Evolutionary conservation across 1,140 invertebrate species (phyloP), one percentile per base, ranked within the genome.

Genomic region (Hypsibius dujardini): DNA sequence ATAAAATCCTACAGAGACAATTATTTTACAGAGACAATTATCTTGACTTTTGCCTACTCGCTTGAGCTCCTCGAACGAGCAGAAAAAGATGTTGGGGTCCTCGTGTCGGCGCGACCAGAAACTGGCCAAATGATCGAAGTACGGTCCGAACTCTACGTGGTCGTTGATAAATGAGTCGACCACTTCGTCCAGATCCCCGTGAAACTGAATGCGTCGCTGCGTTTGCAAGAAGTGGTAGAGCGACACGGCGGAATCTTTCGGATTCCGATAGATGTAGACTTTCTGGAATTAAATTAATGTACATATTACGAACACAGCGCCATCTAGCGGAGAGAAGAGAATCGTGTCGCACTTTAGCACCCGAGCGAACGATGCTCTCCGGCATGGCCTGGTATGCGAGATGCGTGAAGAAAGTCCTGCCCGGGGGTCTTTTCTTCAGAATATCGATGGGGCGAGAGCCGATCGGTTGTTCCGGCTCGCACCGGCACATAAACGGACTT

Each of bases 31-130:
- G 50, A 56, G 7, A 56, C 50, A 56, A 56, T n/a, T 7, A 7
- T 56, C 7, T n/a, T 7, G 50, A 7, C 7, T 56, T 42, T 3
- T 42, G 7, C 62, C 3, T 7, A 67, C 62, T 42, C 42, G 7
- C 45, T 67, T 67, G 12, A 67, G 62, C 45, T 67, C 7, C 42
- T 67, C 62, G 42, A 67, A 67, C 7, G 62, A 67, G 42, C 62
- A 67, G 62, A 67, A 67, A 42, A 67, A 67, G 42, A 67, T 67
- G 62, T 67, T 67, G 7, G 62, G 62, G 42, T 67, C 62, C 3
- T 67, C 62, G 62, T 67, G 7, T 7, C 62, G 62, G 45, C 42
- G 62, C 3, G 3, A 14, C 62, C 62, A 67, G 62, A 67, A 67
- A 42, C 62, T 67, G 62, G 62, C 62, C 3, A 67, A 3, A 42